Evolutionary conservation across 2,888 invertebrate genomes (phyloP).

Genomic region (Dryobotodes eremita): DNA sequence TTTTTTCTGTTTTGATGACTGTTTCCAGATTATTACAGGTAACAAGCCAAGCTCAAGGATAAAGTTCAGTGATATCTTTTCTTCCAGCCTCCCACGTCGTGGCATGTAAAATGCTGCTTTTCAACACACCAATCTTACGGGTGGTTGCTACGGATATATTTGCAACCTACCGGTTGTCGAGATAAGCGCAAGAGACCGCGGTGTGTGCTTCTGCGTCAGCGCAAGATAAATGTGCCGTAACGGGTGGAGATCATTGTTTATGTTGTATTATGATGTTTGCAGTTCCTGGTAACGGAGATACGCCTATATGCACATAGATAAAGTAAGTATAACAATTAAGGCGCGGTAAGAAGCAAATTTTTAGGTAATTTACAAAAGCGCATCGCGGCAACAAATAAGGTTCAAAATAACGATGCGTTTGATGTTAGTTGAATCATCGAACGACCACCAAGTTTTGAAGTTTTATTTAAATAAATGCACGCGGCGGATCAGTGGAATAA

Average conservation of each 20-base stretch:
- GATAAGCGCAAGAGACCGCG: slow-evolving; percentile 54
- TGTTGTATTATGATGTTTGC: slow-evolving; percentile 66
- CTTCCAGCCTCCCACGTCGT: background rate
- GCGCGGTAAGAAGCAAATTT: no score
- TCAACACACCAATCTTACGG: slow-evolving; percentile 22
- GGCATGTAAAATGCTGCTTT: slow-evolving; percentile 36
- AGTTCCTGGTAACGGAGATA: slow-evolving; percentile 65
- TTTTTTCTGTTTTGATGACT: no score
- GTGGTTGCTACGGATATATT: slow-evolving; percentile 45
- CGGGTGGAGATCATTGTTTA: slow-evolving; percentile 74
- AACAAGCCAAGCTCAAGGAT: no score
- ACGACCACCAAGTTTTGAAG: no score
- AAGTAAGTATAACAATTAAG: slow-evolving; percentile 9
- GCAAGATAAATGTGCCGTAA: slow-evolving; percentile 55
- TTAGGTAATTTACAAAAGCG: no score
- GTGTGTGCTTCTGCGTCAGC: slow-evolving; percentile 63
- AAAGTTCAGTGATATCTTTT: background rate
- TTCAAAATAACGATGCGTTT: no score
- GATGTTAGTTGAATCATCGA: no score
- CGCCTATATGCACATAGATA: slow-evolving; percentile 36
- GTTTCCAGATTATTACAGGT: no score
- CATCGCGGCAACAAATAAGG: no score
- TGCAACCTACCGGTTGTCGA: slow-evolving; percentile 41
- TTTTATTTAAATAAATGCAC: no score
- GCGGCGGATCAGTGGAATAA: no score